Percentiles rank a stretch among this genome's conserved stretches.
Conservation (phyloP, 2,888 invertebrate species). For the Coelopa pilipes region DNA sequence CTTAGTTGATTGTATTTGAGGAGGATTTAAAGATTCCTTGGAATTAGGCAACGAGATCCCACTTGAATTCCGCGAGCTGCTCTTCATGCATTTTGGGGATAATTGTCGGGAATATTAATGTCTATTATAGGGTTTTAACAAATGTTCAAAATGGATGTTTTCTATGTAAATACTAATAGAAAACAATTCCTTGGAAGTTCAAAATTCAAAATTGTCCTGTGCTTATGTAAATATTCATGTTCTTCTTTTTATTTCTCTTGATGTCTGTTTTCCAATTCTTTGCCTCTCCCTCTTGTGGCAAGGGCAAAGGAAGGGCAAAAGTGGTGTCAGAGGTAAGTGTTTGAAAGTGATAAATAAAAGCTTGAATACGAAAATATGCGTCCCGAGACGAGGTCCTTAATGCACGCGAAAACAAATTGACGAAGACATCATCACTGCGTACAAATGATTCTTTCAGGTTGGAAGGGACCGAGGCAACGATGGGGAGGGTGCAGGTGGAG, state of each 20-base stretch:
- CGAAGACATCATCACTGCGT: not conserved
- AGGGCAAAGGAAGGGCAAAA: not conserved
- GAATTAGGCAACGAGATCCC: no score
- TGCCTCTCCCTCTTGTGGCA: not conserved
- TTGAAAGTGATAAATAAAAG: not conserved
- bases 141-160: no score
- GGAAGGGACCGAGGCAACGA: no score
- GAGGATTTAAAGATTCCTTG: no score
- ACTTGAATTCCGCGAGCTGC: no score
- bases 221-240: not conserved
- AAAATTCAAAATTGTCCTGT: not conserved
- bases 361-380: not conserved
- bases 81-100: no score
- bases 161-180: not conserved
- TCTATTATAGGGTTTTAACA: no score
- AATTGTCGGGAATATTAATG: no score
- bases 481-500: no score
- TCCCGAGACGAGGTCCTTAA: conserved; percentile 3
- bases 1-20: no score
- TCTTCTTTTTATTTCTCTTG: not conserved
- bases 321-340: no score
- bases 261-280: not conserved
- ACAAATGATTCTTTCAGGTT: conserved; percentile 1
- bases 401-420: conserved; percentile 1
- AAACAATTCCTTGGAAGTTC: not conserved